Evolutionary conservation across 2,113 vertebrate genomes (phyloP).

Genomic region (Falcunculus frontatus): DNA sequence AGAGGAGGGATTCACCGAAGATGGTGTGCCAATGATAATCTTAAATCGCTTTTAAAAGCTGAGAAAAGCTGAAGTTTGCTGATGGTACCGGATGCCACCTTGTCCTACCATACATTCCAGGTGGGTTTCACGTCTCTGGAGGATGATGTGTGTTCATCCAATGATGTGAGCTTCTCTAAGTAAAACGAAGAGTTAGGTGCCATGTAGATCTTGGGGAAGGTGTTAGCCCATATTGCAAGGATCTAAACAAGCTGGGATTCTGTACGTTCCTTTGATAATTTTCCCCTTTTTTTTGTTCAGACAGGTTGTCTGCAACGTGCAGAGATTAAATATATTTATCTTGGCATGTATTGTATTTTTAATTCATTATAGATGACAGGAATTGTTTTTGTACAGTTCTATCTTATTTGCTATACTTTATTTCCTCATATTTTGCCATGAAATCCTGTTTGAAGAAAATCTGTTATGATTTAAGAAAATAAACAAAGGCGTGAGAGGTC

Average conservation of each 20-base stretch:
- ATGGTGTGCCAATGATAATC: neutral
- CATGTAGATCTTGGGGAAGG: neutral
- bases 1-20: neutral
- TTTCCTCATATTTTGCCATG: neutral
- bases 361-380: neutral
- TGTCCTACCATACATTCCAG: neutral
- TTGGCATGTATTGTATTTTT: neutral
- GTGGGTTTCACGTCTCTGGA: neutral
- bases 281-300: neutral
- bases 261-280: neutral
- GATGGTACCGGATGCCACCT: neutral
- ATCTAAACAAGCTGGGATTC: neutral
- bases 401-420: neutral
- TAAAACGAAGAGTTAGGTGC: neutral
- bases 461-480: neutral
- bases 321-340: neutral
- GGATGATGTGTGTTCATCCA: fast-evolving
- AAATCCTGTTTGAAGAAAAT: slow-evolving; percentile 7
- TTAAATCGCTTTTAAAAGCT: neutral
- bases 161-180: neutral
- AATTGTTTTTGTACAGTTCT: neutral
- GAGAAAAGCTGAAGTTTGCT: neutral
- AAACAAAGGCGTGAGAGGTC: neutral
- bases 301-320: neutral
- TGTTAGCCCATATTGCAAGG: neutral